Base-by-base conservation (phyloP, 2,888 invertebrate species). In the Lasioglossum pauxillum region DNA sequence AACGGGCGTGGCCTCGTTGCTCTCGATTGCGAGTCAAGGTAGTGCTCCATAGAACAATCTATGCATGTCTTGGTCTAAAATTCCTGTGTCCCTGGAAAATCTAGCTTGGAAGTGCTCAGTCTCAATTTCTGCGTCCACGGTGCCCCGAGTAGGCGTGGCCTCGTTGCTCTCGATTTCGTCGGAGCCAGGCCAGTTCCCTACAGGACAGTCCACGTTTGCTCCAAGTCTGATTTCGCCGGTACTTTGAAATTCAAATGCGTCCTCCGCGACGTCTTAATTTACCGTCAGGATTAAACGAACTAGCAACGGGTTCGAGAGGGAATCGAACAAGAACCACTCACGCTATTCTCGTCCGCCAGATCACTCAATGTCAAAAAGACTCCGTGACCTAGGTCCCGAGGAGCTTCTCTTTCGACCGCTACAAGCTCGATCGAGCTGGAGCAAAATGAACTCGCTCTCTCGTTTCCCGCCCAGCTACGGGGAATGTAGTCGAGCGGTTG, bases 321-420 rank as follows among this genome's bases (percentile, higher is more conserved):
- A 41, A 83, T 83, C 81, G 46, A 78, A 69, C 27, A 49, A 10
- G 23, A n/a, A 27, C 41, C 5, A 0, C 35, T 16, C 67, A 0
- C 8, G 60, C 35, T 67, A 67, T 67, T 67, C 67, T 19, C 2
- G 44, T 76, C 44, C 46, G 14, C 3, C 14, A 23, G 46, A 76
- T 76, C 64, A 8, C n/a, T 76, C 76, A 76, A 76, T 46, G 76
- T 76, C 76, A 46, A 23, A 5, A 31, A 14, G 64, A 16, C 35
- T 67, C 41, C 76, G 31, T 35, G 76, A 76, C 46, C 76, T 46
- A 67, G 76, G 53, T 53, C 53, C 53, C 53, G 53, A 53, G n/a
- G 53, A 53, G 53, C 49, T 8, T 53, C 53, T 53, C 53, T 53
- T 10, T n/a, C 53, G 12, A 27, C n/a, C 60, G 60, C 60, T 27